A percentile compares a stretch with the other conserved stretches of the same genome.
Conservation (phyloP, 2,113 vertebrate genomes). For the Arizona elegans region DNA sequence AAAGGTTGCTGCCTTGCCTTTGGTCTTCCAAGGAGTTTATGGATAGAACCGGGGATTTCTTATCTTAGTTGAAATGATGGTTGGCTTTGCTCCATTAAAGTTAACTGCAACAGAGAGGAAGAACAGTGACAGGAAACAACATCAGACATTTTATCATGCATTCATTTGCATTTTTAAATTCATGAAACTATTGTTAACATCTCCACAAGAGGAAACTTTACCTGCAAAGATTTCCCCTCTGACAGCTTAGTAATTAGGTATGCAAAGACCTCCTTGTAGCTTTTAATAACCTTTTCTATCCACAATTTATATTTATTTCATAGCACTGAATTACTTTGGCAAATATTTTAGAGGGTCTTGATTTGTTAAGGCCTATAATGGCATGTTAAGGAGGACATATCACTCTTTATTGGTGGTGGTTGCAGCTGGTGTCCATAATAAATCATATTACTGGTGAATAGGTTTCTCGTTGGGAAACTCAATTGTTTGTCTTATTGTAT, state of each 20-base stretch:
- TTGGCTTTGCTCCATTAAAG: not conserved
- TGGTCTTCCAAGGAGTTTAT: not conserved
- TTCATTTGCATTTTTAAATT: slow-evolving; percentile 1
- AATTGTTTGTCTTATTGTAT: not conserved
- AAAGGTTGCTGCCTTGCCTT: not conserved
- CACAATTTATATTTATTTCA: slow-evolving; percentile 8
- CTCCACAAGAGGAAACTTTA: not conserved
- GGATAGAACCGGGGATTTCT: not conserved
- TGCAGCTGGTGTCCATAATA: slow-evolving; percentile 16
- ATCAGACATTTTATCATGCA: not conserved
- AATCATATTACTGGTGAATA: not conserved
- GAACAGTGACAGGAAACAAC: not conserved
- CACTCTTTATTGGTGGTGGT: slow-evolving; percentile 2
- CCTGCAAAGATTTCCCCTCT: not conserved
- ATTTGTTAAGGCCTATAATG: slow-evolving; percentile 20
- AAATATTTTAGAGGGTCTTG: slow-evolving; percentile 25
- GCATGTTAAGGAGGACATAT: slow-evolving; percentile 8
- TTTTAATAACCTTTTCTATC: slow-evolving; percentile 13
- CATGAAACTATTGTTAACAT: slow-evolving; percentile 19
- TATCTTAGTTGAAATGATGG: not conserved
- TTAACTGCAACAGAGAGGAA: not conserved
- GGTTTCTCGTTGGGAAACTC: not conserved
- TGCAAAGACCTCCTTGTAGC: slow-evolving; percentile 2
- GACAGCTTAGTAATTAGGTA: not conserved
- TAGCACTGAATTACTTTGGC: slow-evolving; percentile 6